A percentile compares a stretch with the other conserved stretches of the same genome.
Conservation (phyloP, 1,140 invertebrate species). For the Eubasilissa regina region DNA sequence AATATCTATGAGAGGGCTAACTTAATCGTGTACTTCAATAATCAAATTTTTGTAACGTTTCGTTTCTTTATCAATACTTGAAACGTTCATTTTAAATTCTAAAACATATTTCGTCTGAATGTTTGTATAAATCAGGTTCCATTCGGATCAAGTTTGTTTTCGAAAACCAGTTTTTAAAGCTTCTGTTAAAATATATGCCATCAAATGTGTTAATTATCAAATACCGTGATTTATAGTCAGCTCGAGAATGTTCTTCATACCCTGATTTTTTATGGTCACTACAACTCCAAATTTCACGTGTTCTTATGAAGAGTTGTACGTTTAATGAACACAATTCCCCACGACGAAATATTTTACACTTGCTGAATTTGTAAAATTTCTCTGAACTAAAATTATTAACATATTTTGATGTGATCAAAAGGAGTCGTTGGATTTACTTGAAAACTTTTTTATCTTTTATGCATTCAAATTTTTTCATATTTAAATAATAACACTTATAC, state of each 20-base stretch:
- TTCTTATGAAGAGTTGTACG: constrained; percentile 16
- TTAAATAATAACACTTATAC: no score
- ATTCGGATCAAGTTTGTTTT: constrained; percentile 23
- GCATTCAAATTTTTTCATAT: no score
- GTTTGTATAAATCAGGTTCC: constrained; percentile 18
- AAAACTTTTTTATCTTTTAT: no score
- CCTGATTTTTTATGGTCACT: not conserved
- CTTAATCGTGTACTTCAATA: no score
- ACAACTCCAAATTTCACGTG: constrained; percentile 3
- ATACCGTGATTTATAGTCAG: constrained; percentile 43
- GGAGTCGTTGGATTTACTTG: no score
- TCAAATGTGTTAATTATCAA: constrained; percentile 56
- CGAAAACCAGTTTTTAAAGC: constrained; percentile 51
- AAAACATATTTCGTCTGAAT: constrained; percentile 29
- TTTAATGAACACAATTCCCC: not conserved
- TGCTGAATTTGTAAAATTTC: not conserved
- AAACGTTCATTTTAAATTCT: not conserved
- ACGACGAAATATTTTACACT: not conserved
- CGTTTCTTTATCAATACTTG: no score
- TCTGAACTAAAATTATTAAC: not conserved
- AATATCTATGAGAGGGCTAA: no score
- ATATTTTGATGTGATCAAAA: no score
- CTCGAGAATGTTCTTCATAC: constrained; percentile 16
- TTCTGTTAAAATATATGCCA: constrained; percentile 49
- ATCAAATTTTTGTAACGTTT: no score